Evolutionary conservation across 2,797 vertebrate genomes (phyloP).

Genomic region (Alectoris magna): DNA sequence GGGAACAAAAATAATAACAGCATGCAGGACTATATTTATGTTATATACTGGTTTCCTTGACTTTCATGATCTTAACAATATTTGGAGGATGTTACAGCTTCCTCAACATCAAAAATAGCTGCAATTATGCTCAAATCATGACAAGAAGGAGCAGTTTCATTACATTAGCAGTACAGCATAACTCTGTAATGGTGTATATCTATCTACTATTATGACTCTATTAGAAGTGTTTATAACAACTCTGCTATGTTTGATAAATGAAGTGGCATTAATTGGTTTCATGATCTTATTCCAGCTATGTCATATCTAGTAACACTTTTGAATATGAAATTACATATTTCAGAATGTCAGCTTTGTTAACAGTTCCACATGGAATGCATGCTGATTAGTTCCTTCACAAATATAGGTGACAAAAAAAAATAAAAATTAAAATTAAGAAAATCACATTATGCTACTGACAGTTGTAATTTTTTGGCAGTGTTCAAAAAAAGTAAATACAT

Average conservation of each 20-base stretch:
- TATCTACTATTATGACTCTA: constrained; percentile 79
- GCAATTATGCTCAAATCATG: constrained; percentile 25
- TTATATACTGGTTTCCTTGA: background rate
- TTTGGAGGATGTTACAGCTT: background rate
- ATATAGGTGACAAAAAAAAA: constrained; percentile 37
- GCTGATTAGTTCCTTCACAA: constrained; percentile 78
- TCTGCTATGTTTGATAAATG: constrained; percentile 85
- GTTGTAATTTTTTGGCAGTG: constrained; percentile 33
- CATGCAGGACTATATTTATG: background rate
- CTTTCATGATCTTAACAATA: background rate
- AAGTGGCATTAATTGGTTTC: constrained; percentile 90
- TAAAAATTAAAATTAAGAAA: constrained; percentile 56
- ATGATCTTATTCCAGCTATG: constrained; percentile 76
- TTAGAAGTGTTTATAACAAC: constrained; percentile 84
- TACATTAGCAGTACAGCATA: background rate
- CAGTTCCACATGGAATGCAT: constrained; percentile 78
- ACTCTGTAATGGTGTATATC: constrained; percentile 9
- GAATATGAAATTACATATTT: constrained; percentile 86
- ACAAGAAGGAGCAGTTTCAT: constrained; percentile 23
- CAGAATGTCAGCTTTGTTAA: constrained; percentile 81
- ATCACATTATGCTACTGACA: constrained; percentile 8
- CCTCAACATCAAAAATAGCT: background rate
- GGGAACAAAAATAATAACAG: background rate
- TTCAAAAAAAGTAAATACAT: background rate
- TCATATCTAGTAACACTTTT: constrained; percentile 76